Evolutionary conservation across 1,140 invertebrate genomes (phyloP), one percentile per base, ranked within the genome.

Genomic region (Bombus superbus): DNA sequence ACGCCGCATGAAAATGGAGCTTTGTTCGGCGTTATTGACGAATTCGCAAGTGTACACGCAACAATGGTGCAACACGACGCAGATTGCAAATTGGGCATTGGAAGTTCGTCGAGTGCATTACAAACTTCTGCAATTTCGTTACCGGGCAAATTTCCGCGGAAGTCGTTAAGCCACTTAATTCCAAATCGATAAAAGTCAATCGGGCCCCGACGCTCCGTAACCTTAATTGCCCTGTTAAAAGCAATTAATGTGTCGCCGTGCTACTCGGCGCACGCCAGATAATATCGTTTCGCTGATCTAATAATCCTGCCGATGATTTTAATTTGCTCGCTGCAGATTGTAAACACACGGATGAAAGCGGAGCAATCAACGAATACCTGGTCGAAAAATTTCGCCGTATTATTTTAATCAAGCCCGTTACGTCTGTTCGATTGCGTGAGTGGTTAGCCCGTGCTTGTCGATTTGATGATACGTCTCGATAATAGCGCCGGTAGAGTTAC

Each of bases 101-200:
- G 57, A 47, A 9, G 3, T 44, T 11, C 35, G 42, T 69, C 35
- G 75, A 78, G 66, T 13, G 66, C 64, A 40, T 71, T 73, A 40
- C 47, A 81, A 83, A 83, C 73, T 74, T 86, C n/a, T 81, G 81
- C 82, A 80, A 81, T 88, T 88, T 81, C 73, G n/a, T 85, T 68
- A 72, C 18, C 32, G 28, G 32, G 28, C n/a, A 53, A 75, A 62
- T 82, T 32, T 66, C 25, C 38, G 75, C 18, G 53, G 18, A 42
- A 86, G 73, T 15, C 28, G 69, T 79, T 62, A 62, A 71, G 73
- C n/a, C 38, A 78, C 76, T 86, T 79, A 88, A 88, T 88, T 75
- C 64, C 57, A 72, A 81, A 88, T 88, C 83, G 79, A 89, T 88
- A 77, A 82, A 82, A 88, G 78, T 88, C 57, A 57, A 88, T 89